Evolutionary conservation across 2,113 vertebrate species (phyloP).

Genomic region (Lycaon pictus): DNA sequence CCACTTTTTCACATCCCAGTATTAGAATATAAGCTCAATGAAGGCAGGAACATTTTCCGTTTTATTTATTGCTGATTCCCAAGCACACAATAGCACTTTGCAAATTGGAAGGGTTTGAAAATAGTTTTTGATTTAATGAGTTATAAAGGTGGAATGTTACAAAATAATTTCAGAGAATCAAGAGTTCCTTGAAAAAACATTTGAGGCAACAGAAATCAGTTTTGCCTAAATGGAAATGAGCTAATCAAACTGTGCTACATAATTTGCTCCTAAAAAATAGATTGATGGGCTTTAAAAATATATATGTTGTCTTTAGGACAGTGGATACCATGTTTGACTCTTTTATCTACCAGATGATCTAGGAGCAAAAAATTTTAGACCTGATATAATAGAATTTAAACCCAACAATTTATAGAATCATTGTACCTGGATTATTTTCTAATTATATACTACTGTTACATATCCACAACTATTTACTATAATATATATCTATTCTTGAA

Average conservation of each 20-base stretch:
- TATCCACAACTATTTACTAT: neutral
- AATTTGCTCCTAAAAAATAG: neutral
- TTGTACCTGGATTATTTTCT: neutral
- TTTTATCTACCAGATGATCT: neutral
- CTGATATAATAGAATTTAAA: neutral
- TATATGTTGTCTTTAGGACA: neutral
- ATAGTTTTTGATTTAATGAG: neutral
- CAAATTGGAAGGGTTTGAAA: neutral
- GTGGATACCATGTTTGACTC: neutral
- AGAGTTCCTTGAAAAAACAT: neutral
- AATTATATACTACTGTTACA: neutral
- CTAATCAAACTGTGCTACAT: neutral
- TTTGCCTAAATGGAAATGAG: neutral
- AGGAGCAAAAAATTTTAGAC: constrained; percentile 43
- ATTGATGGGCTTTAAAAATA: neutral
- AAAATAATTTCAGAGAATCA: constrained; percentile 43
- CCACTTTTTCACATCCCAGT: neutral
- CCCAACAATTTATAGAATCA: neutral
- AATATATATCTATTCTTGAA: neutral
- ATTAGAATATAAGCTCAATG: neutral
- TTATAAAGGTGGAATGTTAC: neutral
- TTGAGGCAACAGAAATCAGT: neutral
- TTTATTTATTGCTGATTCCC: neutral
- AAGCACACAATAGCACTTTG: neutral
- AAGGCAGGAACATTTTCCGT: neutral